Conservation (phyloP, 2,113 vertebrate genomes). For the Aspidoscelis tigris region DNA sequence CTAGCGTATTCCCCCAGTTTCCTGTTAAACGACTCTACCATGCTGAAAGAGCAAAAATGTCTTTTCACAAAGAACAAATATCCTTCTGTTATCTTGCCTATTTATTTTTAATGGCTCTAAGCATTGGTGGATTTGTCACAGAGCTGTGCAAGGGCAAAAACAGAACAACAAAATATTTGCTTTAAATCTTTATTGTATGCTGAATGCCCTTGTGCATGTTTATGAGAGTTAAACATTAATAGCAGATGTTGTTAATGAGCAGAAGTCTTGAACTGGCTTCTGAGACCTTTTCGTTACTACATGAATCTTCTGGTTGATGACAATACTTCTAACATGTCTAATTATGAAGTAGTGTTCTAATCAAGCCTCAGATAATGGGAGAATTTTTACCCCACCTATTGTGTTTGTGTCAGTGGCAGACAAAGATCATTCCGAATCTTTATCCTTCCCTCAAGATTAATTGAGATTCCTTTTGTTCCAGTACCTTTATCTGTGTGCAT, state of each 20-base stretch:
- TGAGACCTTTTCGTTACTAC: slow-evolving; percentile 70
- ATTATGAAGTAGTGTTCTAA: slow-evolving; percentile 72
- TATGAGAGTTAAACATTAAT: slow-evolving; percentile 68
- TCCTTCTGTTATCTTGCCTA: slow-evolving; percentile 37
- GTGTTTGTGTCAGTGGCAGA: slow-evolving; percentile 69
- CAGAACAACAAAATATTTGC: slow-evolving; percentile 65
- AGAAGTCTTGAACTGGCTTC: slow-evolving; percentile 68
- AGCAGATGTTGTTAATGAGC: slow-evolving; percentile 74
- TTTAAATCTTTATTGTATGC: slow-evolving; percentile 59
- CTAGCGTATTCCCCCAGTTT: slow-evolving; percentile 34
- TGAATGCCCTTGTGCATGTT: slow-evolving; percentile 62
- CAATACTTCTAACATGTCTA: slow-evolving; percentile 69
- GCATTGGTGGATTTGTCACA: neutral
- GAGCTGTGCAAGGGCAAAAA: slow-evolving; percentile 15
- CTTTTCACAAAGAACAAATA: slow-evolving; percentile 47
- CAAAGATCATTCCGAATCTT: slow-evolving; percentile 63
- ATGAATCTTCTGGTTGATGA: slow-evolving; percentile 74
- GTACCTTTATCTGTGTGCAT: neutral
- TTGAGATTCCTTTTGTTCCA: slow-evolving; percentile 55
- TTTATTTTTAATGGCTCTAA: slow-evolving; percentile 1
- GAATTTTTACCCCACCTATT: slow-evolving; percentile 66
- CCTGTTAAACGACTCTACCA: neutral
- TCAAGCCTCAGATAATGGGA: slow-evolving; percentile 69
- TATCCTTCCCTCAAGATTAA: slow-evolving; percentile 48
- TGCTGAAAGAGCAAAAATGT: neutral